These are phyloP conservation scores for Benitochromis conjunctus DNA, from an alignment of 2,113 vertebrate genomes.

Conservation along the genomic window DNA sequence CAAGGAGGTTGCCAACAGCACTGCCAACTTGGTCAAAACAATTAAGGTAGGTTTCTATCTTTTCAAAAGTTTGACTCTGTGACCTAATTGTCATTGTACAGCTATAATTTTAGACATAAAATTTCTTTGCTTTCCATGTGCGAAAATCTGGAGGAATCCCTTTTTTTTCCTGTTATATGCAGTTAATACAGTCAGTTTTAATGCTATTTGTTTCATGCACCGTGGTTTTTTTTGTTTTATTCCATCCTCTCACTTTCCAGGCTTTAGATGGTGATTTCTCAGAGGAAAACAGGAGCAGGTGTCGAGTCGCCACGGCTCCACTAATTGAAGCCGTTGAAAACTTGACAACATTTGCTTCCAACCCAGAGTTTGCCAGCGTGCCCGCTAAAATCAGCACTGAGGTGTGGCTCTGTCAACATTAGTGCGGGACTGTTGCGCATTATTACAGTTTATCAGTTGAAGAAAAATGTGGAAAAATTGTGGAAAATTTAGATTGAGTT, in stretches of 20 bases:
- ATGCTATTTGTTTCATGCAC: neutral
- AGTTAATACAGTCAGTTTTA: neutral
- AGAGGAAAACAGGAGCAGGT: slow-evolving; percentile 91
- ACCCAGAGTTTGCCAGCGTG: slow-evolving; percentile 95
- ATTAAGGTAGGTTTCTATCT: slow-evolving; percentile 82
- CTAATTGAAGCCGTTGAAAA: slow-evolving; percentile 97
- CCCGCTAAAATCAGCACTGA: slow-evolving; percentile 93
- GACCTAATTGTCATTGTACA: neutral
- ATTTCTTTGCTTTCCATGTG: neutral
- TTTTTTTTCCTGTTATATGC: neutral
- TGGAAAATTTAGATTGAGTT: neutral
- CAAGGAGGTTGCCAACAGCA: slow-evolving; percentile 98
- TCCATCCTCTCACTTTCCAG: slow-evolving; percentile 54
- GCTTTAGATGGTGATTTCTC: slow-evolving; percentile 97
- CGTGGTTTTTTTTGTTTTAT: neutral
- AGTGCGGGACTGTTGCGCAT: neutral
- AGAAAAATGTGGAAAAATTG: neutral
- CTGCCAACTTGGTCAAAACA: slow-evolving; percentile 96
- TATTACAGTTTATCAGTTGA: neutral
- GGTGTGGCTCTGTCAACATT: slow-evolving; percentile 62
- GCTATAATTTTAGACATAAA: neutral
- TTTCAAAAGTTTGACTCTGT: neutral
- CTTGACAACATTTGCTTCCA: slow-evolving; percentile 90
- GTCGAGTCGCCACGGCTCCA: slow-evolving; percentile 85
- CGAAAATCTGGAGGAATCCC: neutral